Conservation (phyloP, 1,140 invertebrate species). For the Macrotrachela quadricornifera region DNA sequence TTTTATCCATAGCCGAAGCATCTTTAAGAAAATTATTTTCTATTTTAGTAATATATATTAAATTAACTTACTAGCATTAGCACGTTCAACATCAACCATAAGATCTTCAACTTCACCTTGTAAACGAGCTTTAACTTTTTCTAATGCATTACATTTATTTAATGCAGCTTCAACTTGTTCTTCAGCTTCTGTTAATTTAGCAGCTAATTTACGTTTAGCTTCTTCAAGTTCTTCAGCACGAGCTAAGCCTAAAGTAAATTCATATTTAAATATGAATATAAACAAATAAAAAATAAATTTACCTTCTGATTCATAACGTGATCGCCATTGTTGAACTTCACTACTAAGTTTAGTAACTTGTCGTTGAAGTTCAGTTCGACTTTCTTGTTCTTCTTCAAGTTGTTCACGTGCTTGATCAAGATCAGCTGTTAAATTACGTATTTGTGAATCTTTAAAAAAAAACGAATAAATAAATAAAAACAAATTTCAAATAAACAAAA, state of each 20-base stretch:
- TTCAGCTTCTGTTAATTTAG: constrained; percentile 83
- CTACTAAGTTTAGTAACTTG: constrained; percentile 92
- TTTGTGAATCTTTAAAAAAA: constrained; percentile 16
- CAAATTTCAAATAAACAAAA: no score
- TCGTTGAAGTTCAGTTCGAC: constrained; percentile 46
- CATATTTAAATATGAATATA: no score
- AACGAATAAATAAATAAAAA: no score
- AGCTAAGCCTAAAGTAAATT: constrained; percentile 36
- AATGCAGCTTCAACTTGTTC: constrained; percentile 56
- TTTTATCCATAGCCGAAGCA: no score
- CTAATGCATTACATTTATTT: constrained; percentile 77
- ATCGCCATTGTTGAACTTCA: constrained; percentile 40
- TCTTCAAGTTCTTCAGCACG: constrained; percentile 93
- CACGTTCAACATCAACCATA: constrained; percentile 82
- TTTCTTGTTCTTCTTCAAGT: constrained; percentile 67
- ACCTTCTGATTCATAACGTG: constrained; percentile 15
- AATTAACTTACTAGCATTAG: constrained; percentile 11
- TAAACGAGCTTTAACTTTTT: constrained; percentile 88
- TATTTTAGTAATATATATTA: no score
- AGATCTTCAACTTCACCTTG: constrained; percentile 92
- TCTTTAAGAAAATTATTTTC: no score
- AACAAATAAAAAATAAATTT: no score
- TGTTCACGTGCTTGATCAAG: constrained; percentile 87
- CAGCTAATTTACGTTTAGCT: constrained; percentile 84
- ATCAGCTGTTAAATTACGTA: constrained; percentile 76